Conservation (phyloP, 2,888 invertebrate species). For the Caenorhabditis panamensis region DNA sequence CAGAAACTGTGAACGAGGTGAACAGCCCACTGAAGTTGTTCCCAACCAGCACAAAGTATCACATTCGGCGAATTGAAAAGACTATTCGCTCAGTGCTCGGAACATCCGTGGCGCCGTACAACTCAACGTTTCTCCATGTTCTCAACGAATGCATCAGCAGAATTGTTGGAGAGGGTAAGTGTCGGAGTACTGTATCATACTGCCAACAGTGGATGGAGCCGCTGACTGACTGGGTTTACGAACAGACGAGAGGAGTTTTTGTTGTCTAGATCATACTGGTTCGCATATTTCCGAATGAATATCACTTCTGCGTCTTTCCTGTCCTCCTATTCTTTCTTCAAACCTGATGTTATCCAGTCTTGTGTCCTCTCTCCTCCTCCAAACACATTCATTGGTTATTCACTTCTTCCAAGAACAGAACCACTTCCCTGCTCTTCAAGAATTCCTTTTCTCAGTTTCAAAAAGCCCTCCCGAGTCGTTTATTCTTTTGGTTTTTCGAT, state of each 20-base stretch:
- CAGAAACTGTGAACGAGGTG: conserved; percentile 9
- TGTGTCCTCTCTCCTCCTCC: no score
- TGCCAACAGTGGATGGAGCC: conserved; percentile 35
- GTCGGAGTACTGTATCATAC: conserved; percentile 42
- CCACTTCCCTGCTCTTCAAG: not conserved
- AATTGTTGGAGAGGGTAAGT: conserved; percentile 48
- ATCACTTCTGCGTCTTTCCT: no score
- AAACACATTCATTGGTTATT: not conserved
- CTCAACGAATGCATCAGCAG: conserved; percentile 35
- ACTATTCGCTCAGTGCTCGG: conserved; percentile 19
- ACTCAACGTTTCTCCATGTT: conserved; percentile 29
- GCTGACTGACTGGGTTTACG: conserved; percentile 30
- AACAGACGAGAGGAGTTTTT: conserved; percentile 11
- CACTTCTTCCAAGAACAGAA: not conserved
- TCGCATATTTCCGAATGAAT: not conserved
- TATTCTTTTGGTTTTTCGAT: not conserved
- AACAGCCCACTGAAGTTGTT: conserved; percentile 16
- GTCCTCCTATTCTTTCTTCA: not conserved
- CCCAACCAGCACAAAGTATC: conserved; percentile 4
- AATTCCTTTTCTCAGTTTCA: no score
- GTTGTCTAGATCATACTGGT: not conserved
- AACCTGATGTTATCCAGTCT: not conserved
- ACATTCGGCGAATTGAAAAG: conserved; percentile 30
- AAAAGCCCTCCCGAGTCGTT: not conserved
- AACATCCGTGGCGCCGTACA: not conserved